Evolutionary conservation across 2,888 invertebrate species (phyloP), one percentile per base, ranked within the genome.

Genomic region (Mesodorylaimus sp.): DNA sequence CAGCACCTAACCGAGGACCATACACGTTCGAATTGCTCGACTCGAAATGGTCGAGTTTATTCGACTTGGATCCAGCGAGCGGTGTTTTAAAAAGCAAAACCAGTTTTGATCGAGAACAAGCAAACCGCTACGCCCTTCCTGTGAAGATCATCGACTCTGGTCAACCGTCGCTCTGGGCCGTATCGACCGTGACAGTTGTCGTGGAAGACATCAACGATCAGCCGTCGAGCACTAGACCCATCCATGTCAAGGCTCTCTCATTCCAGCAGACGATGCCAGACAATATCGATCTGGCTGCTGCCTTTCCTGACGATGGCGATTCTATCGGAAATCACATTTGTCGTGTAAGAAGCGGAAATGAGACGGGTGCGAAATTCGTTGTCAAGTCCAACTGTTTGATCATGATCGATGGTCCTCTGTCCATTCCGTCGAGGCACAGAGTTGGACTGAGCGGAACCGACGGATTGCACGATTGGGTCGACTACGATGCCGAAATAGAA

Each of bases 231-330:
- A 75, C 86, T 23, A 75, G 89, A 60, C 80, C 81, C 10, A 82
- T 83, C 0, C 82, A 83, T 60, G 50, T 67, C n/a, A 80, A 82
- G 60, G 81, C 84, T 60, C 79, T 79, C 49, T 74, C 76, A 53
- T 77, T 80, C 59, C 58, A 61, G 25, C 59, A 56, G 2, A 53
- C 47, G 10, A 56, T 57, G 3, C 81, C 84, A 0, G 65, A 76
- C 24, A 82, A 82, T n/a, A 81, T 16, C 10, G 5, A 80, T 69
- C 80, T 93, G 55, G 91, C 87, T 5, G 79, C 87, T 67, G 82
- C 91, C 0, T 83, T 81, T 68, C 93, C 93, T 1, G 81, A 84
- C 62, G 93, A 93, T 71, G 78, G 80, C 0, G 91, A 93, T 66
- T 76, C 77, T n/a, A 77, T 79, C 47, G 91, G 89, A 2, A 81